Base-by-base conservation (phyloP, 2,797 vertebrate genomes). In the Agapornis canus region DNA sequence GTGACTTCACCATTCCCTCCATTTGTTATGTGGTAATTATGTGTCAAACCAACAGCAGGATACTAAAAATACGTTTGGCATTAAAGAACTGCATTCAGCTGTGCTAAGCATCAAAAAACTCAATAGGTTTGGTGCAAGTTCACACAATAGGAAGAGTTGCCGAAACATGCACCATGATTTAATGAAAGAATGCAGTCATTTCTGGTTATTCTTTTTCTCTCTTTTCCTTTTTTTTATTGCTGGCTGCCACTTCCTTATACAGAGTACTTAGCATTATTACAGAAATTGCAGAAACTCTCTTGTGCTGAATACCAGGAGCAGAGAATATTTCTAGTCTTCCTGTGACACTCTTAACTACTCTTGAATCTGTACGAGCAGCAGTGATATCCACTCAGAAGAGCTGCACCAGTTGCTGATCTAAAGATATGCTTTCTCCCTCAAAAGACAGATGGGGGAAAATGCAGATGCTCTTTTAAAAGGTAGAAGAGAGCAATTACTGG, bases 1-100 rank as follows among this genome's bases (percentile, higher is more conserved):
- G 8, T 40, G 32, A 47, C 32, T 85, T 64, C n/a, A 78, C 11
- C 0, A 0, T 82, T 86, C 54, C 35, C 64, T 86, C 14, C 11
- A 26, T 79, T 91, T 77, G 10, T 54, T 64, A 56, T 54, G 17
- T 66, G n/a, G 16, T 65, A 82, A 76, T 51, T 51, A 61, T 7
- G 31, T 20, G 37, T 31, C 51, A 60, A 0, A 1, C 22, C 86
- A 85, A 0, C 2, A 71, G 29, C 29, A 82, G n/a, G 42, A 7
- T 35, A 47, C 42, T 51, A 80, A 90, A 73, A 84, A 40, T 19
- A 39, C 27, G 18, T 27, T 76, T 43, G 69, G 35, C 22, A 26
- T 27, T 82, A 56, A 82, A 72, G 60, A 79, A 45, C 27, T 40
- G 19, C 32, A 77, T 68, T 89, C 47, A 89, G 29, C 42, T 56